These are phyloP conservation scores for Boloria euphrosyne DNA, from an alignment of 2,888 invertebrate species.

Conservation along the genomic window DNA sequence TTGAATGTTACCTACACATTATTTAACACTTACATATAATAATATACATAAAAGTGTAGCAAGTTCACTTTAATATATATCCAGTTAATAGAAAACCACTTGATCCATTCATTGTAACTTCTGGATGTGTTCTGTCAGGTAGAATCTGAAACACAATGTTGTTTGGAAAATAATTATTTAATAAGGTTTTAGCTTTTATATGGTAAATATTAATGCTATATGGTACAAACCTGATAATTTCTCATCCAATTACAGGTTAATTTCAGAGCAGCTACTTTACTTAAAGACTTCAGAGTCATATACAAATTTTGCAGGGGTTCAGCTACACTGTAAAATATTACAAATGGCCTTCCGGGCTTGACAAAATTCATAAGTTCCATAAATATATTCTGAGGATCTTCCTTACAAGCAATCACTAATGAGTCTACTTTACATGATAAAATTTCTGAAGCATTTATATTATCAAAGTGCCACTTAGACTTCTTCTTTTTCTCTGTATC, in stretches of 20 bases:
- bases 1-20: slow-evolving; percentile 10
- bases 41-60: background rate
- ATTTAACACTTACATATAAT: too few species aligned
- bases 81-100: slow-evolving; percentile 95
- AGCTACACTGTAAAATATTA: slow-evolving; percentile 89
- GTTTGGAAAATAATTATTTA: background rate
- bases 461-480: slow-evolving; percentile 87
- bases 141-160: slow-evolving; percentile 72
- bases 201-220: background rate
- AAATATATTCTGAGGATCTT: slow-evolving; percentile 92
- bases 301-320: slow-evolving; percentile 94
- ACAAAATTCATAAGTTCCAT: slow-evolving; percentile 89
- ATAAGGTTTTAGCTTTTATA: slow-evolving; percentile 9
- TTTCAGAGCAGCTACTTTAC: slow-evolving; percentile 88
- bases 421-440: slow-evolving; percentile 87
- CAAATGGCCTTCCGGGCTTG: slow-evolving; percentile 91
- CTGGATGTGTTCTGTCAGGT: slow-evolving; percentile 96
- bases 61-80: slow-evolving; percentile 71
- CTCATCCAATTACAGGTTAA: slow-evolving; percentile 94
- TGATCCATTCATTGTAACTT: slow-evolving; percentile 93
- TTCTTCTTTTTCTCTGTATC: slow-evolving; percentile 62
- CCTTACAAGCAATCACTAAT: slow-evolving; percentile 90
- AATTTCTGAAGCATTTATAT: slow-evolving; percentile 84
- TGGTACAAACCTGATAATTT: slow-evolving; percentile 88
- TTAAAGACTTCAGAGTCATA: slow-evolving; percentile 87